Evolutionary conservation across 2,797 vertebrate species (phyloP).

Genomic region (Tokudaia tokunoshimensis): DNA sequence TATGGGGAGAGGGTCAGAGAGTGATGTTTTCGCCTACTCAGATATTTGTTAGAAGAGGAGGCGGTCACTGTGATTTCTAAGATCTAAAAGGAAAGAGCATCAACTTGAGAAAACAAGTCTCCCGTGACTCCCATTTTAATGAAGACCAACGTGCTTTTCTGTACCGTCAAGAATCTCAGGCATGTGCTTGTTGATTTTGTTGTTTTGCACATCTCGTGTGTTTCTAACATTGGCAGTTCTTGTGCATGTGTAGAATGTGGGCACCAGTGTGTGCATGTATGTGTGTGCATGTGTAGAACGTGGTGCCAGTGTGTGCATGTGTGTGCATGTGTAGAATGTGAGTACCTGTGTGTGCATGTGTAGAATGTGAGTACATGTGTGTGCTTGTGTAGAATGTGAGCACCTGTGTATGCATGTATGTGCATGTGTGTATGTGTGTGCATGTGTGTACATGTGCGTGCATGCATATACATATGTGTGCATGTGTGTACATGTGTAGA

Average conservation of each 20-base stretch:
- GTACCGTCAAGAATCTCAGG: no score
- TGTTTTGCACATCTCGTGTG: background rate
- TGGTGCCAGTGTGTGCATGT: background rate
- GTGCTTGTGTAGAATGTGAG: no score
- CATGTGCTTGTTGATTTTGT: background rate
- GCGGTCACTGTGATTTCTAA: background rate
- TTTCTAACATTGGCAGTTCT: background rate
- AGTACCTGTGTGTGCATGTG: no score
- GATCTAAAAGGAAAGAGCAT: background rate
- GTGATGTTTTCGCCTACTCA: rapidly evolving
- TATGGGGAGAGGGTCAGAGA: background rate
- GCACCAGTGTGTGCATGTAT: background rate
- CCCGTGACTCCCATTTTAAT: background rate
- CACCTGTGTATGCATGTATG: no score
- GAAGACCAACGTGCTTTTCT: background rate
- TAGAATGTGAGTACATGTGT: background rate
- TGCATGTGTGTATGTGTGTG: no score
- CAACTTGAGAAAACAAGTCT: background rate
- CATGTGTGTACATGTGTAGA: no score
- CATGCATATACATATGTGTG: no score
- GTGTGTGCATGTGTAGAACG: background rate
- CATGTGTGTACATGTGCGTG: no score
- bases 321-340: background rate
- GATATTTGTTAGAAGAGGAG: background rate
- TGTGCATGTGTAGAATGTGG: background rate